These are phyloP conservation scores for Paramacrobiotus metropolitanus DNA, from an alignment of 1,140 invertebrate species.

Conservation along the genomic window DNA sequence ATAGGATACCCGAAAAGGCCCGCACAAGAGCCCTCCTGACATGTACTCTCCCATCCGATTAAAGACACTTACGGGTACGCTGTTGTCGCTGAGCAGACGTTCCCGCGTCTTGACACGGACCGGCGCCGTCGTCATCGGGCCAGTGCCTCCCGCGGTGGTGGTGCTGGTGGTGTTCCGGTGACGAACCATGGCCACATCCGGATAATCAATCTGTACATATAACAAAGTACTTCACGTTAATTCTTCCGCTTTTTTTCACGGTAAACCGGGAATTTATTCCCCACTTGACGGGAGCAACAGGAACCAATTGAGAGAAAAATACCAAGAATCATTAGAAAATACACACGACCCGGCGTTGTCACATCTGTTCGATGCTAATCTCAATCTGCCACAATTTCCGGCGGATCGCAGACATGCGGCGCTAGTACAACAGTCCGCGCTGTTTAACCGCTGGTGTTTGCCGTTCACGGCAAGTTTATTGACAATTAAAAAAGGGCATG, in stretches of 20 bases:
- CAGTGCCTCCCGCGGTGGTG: constrained; percentile 10
- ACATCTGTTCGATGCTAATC: not conserved
- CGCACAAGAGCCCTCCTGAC: too few relatives aligned
- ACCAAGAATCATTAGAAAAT: not conserved
- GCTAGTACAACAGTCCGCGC: too few relatives aligned
- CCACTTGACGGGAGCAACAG: too few relatives aligned
- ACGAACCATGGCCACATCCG: constrained; percentile 37
- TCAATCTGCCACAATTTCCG: not conserved
- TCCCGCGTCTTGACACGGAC: not conserved
- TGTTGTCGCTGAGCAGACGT: not conserved
- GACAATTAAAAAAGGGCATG: too few relatives aligned
- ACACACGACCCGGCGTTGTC: not conserved
- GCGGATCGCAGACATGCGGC: too few relatives aligned
- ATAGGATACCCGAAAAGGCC: too few relatives aligned
- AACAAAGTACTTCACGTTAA: constrained; percentile 12
- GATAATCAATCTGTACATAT: constrained; percentile 48
- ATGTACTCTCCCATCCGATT: too few relatives aligned
- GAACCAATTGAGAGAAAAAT: not conserved
- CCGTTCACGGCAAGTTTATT: too few relatives aligned
- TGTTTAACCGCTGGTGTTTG: too few relatives aligned
- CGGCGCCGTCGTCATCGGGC: too few relatives aligned
- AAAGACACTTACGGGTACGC: not conserved
- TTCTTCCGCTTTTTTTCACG: too few relatives aligned
- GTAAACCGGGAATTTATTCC: too few relatives aligned
- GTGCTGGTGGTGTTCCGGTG: constrained; percentile 11